phyloP scores from a whole-genome alignment of 2,888 invertebrate species.

The Dynastes grantii region DNA sequence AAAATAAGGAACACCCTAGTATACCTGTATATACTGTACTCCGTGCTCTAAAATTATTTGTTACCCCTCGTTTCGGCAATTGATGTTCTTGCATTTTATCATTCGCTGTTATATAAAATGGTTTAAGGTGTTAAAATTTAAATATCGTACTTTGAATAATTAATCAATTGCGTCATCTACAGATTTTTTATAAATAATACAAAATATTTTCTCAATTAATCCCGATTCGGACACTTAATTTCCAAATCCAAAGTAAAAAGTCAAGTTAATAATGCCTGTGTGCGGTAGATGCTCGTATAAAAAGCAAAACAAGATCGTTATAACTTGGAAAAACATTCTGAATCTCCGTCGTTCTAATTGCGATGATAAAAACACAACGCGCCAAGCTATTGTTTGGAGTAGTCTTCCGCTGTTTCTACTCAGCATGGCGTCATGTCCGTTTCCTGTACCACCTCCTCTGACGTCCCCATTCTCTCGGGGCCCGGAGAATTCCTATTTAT shows the following conservation, averaged over 20 bases:
- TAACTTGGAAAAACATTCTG: constrained; percentile 66
- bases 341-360: constrained; percentile 69
- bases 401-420: constrained; percentile 72
- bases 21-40: too few species aligned
- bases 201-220: constrained; percentile 8
- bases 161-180: too few species aligned
- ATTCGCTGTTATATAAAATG: too few species aligned
- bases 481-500: constrained; percentile 62
- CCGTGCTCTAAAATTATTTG: too few species aligned
- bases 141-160: too few species aligned
- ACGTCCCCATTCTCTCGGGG: constrained; percentile 53
- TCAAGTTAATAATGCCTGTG: constrained; percentile 51
- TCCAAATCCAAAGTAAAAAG: constrained; percentile 33
- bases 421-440: constrained; percentile 72
- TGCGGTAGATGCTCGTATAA: constrained; percentile 54
- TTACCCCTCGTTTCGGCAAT: too few species aligned
- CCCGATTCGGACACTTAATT: constrained; percentile 18
- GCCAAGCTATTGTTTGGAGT: constrained; percentile 70
- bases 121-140: too few species aligned
- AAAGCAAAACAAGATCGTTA: constrained; percentile 63
- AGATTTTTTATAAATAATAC: neutral
- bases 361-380: constrained; percentile 69
- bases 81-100: too few species aligned
- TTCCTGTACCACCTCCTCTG: constrained; percentile 63
- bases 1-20: too few species aligned